Base-by-base conservation (phyloP, 2,888 invertebrate species). In the Diarsia brunnea region DNA sequence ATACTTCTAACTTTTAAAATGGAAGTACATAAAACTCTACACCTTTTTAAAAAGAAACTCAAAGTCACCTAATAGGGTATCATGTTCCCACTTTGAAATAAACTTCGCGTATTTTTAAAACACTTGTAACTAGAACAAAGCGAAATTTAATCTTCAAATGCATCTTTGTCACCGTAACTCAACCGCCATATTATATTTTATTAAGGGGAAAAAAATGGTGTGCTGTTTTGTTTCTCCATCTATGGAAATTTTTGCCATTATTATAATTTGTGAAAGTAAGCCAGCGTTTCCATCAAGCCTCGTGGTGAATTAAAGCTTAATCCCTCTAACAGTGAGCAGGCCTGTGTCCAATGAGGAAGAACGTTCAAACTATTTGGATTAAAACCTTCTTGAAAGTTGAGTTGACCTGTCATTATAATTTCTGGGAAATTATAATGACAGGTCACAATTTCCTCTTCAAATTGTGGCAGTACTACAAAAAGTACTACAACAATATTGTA, bases 61-160 rank as follows among this genome's bases (percentile, higher is more conserved):
- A 51, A 31, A 69, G 47, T 19, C 45, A 53, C 12, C 21, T 67
- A 82, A 72, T 63, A 31, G 60, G 61, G 61, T 70, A 24, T 85
- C 65, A 73, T 55, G n/a, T 75, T 79, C 43, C 31, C 11, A 31
- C 24, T 67, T 31, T 19, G 10, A 69, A 71, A 60, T 53, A 75
- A 84, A 80, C 49, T 66, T 47, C 0, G 5, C 8, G 43, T 47
- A 66, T 63, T 73, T 68, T 73, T 31, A 43, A 72, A 64, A 64
- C 49, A 65, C 51, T 55, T 43, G 65, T 77, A 67, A 71, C 61
- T 45, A 60, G 68, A 69, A 75, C 73, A 71, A 81, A 71, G 69
- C 60, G 77, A 74, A 84, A 82, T 85, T 70, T 80, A 79, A 85
- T 82, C 76, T 79, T 53, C 55, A 81, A 86, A 84, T 86, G 84